Evolutionary conservation across 2,797 vertebrate genomes (phyloP), one percentile per base, ranked within the genome.

Genomic region (Hozukius guyotensis): DNA sequence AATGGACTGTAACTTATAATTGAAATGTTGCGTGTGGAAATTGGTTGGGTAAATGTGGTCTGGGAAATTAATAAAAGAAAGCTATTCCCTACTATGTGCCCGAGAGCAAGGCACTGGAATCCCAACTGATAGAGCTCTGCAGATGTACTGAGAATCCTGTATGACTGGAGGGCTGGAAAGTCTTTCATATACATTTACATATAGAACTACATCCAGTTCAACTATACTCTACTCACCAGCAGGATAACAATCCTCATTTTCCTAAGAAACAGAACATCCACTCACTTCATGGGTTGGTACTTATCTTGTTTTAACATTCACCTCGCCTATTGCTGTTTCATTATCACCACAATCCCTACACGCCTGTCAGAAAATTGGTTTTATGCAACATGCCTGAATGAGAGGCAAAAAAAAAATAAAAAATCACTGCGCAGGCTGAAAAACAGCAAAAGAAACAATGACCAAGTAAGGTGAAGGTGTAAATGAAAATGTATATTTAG

Each of bases 251-350:
- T 68, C 55, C 31, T 73, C 8, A 73, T 80, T 82, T 81, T 71
- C 67, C 77, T 27, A 61, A 61, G 72, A 76, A 67, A 80, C 60
- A 42, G 69, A 61, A 78, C 83, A 80, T 83, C 86, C 83, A 86
- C 78, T 83, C 71, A 69, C 79, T 84, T 75, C 83, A 74, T 63
- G 42, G 53, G 36, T 72, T 65, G 63, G 66, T 67, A 72, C 83
- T 91, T 91, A 91, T 89, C 92, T 92, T 86, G 77, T 90, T 92
- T 93, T 87, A 90, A 89, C 89, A 94, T 93, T 93, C 89, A 87
- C 78, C 87, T 91, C 83, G 31, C 63, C 85, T 81, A 81, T 82
- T 81, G 88, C 88, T 78, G 88, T 93, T 92, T 92, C 88, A 94
- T 94, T 93, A 93, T 90, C 81, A 72, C 86, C 69, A 67, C 88